Base-by-base conservation (phyloP, 2,113 vertebrate species). In the Callipepla californica region DNA sequence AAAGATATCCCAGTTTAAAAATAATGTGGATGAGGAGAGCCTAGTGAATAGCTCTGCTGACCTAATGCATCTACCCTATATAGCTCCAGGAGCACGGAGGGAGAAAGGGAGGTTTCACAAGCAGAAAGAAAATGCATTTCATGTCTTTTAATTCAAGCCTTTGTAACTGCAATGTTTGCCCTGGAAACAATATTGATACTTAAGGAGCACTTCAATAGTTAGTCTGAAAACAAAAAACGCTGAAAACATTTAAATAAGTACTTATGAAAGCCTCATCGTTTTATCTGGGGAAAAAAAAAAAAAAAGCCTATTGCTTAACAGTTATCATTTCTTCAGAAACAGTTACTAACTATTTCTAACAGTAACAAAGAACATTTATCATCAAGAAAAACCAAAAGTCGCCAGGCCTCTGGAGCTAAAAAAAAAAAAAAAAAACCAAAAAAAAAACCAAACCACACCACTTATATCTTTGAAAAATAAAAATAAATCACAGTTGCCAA, bases 351-450 rank as follows among this genome's bases (percentile, higher is more conserved):
- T 17, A 58, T 69, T 85, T 85, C 91, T 93, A 93, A 67, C 42
- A 85, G 28, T 36, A 72, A 89, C 79, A 87, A 62, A 70, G 13
- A 84, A 40, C 4, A 30, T 22, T 91, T 80, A 69, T 48, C 70
- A 80, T 40, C 69, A 83, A 82, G 13, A 87, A 78, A 93, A 89
- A 51, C 2, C 69, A 69, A n/a, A 87, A 82, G 13, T 44, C 91
- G 47, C 22, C 74, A 83, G 32, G 70, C 79, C 87, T 59, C 81
- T 92, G 87, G 66, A 89, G 50, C 34, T 59, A 89, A 85, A 90
- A 87, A 59, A 58, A 70, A 85, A 70, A 85, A 63, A 7, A 36
- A 36, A 36, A 6, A 6, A 36, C 36, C 36, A 36, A 36, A 36
- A 36, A 36, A 36, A 36, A 36, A 36, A 6, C 34, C 34, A 36